A percentile compares a stretch with the other conserved stretches of the same genome.
phyloP scores from a whole-genome alignment of 2,888 invertebrate species.

The Drosophila emarginata region DNA sequence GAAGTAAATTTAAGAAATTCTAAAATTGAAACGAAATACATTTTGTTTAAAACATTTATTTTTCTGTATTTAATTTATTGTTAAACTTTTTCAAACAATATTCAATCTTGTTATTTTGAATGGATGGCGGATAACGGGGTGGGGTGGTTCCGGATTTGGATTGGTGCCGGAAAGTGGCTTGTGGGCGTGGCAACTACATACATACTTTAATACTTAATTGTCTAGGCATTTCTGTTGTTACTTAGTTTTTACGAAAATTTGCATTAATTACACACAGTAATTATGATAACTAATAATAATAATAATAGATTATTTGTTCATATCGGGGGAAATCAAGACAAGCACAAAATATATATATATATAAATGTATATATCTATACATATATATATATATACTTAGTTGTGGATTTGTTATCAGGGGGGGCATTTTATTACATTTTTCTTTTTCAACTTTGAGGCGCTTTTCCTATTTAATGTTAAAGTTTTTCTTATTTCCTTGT shows the following conservation, averaged over 20 bases:
- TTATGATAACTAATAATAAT: constrained; percentile 53
- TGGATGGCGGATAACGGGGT: constrained; percentile 34
- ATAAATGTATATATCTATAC: constrained; percentile 4
- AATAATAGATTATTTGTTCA: constrained; percentile 70
- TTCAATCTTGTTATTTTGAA: constrained; percentile 65
- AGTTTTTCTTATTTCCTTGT: background rate
- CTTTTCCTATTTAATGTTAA: constrained; percentile 35
- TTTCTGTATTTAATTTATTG: constrained; percentile 63
- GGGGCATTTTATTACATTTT: constrained; percentile 37
- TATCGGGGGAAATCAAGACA: constrained; percentile 61
- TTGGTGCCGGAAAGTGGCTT: background rate
- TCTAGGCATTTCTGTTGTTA: constrained; percentile 46
- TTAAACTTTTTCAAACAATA: constrained; percentile 62
- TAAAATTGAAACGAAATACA: background rate
- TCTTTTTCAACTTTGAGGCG: constrained; percentile 29
- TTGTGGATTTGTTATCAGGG: background rate
- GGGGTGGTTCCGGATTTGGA: constrained; percentile 1
- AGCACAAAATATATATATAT: constrained; percentile 42
- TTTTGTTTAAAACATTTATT: constrained; percentile 77
- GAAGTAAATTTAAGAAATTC: too few relatives aligned
- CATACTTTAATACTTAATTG: constrained; percentile 66
- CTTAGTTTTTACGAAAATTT: constrained; percentile 62
- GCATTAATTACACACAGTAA: constrained; percentile 74
- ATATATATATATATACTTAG: background rate
- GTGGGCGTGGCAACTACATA: constrained; percentile 45